Base-by-base conservation (phyloP, 2,888 invertebrate species). In the Vesta saturnalis region DNA sequence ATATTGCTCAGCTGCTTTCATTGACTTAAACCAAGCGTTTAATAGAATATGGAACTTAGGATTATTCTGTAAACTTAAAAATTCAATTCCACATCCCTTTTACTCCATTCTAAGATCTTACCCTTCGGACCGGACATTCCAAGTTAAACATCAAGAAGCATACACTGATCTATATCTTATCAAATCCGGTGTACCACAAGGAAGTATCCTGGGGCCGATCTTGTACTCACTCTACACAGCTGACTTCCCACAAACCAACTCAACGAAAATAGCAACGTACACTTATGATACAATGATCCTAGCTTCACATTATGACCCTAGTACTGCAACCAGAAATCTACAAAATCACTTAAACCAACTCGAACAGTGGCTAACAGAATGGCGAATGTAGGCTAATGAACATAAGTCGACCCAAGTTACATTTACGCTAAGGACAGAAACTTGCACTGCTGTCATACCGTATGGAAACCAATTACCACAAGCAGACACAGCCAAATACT, bases 261-360 rank as follows among this genome's bases (percentile, higher is more conserved):
- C 64, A 8, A 63, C 63, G 1, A 55, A 70, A 47, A 4, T 63
- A 56, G 23, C 60, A 1, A 23, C 55, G n/a, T n/a, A n/a, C n/a
- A n/a, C n/a, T n/a, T n/a, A n/a, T n/a, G n/a, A n/a, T n/a, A n/a
- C n/a, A n/a, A 30, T n/a, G n/a, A n/a, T n/a, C n/a, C n/a, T n/a
- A n/a, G n/a, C n/a, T n/a, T n/a, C n/a, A n/a, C n/a, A n/a, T n/a
- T 23, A 55, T 14, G n/a, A 30, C 1, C 35, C 56, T 1, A n/a
- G 1, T 1, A 6, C 14, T 5, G 56, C 56, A 15, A 16, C 35
- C 10, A 30, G 8, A 16, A 15, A 22, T 2, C 56, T 56, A 1
- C 59, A 43, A 19, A 43, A 1, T 12, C 46, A 43, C 21, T 10
- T 59, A n/a, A 8, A 46, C 8, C 18, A 46, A 59, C 8, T 59